Evolutionary conservation across 2,797 vertebrate genomes (phyloP).

Genomic region (Lithobates sylvaticus): DNA sequence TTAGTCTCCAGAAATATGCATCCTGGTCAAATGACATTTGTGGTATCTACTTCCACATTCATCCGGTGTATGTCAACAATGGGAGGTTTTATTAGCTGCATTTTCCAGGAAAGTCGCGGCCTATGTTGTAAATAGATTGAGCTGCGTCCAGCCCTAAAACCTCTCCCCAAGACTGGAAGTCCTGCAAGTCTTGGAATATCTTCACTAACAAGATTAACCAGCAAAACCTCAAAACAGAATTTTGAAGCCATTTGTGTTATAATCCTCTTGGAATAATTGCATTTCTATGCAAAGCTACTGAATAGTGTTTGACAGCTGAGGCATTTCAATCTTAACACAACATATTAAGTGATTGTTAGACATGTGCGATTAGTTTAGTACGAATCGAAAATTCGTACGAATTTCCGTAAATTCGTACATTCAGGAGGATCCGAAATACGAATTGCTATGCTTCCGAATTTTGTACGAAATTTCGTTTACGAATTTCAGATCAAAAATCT

Average conservation of each 20-base stretch:
- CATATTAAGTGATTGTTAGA: background rate
- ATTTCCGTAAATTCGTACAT: too few species aligned
- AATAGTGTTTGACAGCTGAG: slow-evolving; percentile 44
- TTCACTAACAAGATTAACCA: slow-evolving; percentile 56
- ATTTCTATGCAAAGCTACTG: slow-evolving; percentile 38
- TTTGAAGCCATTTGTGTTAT: slow-evolving; percentile 50
- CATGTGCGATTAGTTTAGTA: too few species aligned
- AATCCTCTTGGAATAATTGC: slow-evolving; percentile 47
- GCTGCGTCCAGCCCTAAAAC: slow-evolving; percentile 27
- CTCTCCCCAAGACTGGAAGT: slow-evolving; percentile 50
- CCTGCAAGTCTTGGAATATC: slow-evolving; percentile 34
- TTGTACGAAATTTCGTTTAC: too few species aligned
- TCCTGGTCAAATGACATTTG: background rate
- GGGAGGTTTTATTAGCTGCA: slow-evolving; percentile 35
- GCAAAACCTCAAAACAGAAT: slow-evolving; percentile 28
- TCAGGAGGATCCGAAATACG: too few species aligned
- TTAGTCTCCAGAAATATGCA: slow-evolving; percentile 35
- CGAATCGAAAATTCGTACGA: too few species aligned
- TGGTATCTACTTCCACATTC: slow-evolving; percentile 36
- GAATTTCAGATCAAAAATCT: too few species aligned
- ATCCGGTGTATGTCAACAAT: slow-evolving; percentile 38
- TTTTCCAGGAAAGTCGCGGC: slow-evolving; percentile 62
- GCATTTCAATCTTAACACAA: slow-evolving; percentile 17
- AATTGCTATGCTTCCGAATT: too few species aligned
- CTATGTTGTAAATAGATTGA: slow-evolving; percentile 61